phyloP scores from a whole-genome alignment of 2,113 vertebrate species.

The Nicator chloris region DNA sequence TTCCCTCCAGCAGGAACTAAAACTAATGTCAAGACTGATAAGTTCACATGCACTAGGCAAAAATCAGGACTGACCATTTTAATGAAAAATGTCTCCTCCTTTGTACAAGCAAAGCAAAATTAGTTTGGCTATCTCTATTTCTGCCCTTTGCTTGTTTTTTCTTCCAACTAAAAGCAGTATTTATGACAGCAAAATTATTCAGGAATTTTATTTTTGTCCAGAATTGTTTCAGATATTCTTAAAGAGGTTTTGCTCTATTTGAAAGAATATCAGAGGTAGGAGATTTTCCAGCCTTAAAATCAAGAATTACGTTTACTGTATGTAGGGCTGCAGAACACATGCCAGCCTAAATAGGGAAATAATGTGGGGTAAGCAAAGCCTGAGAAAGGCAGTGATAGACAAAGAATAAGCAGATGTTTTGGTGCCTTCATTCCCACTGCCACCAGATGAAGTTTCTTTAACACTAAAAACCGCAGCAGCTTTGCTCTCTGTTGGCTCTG shows the following conservation, averaged over 20 bases:
- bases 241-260: not conserved
- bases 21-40: not conserved
- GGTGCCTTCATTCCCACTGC: not conserved
- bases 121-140: not conserved
- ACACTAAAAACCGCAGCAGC: not conserved
- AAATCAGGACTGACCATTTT: not conserved
- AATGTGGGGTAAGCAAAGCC: not conserved
- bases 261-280: not conserved
- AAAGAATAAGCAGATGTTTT: not conserved
- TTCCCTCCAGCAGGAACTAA: not conserved
- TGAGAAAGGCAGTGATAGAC: not conserved
- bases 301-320: not conserved
- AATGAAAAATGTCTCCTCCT: not conserved
- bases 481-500: not conserved
- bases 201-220: not conserved
- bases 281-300: not conserved
- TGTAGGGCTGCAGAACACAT: not conserved
- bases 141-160: not conserved
- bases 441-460: not conserved
- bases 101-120: not conserved
- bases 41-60: not conserved
- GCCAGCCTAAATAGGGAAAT: not conserved
- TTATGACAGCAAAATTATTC: not conserved
- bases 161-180: not conserved
- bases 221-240: not conserved